phyloP scores from a whole-genome alignment of 1,140 invertebrate species.

The Linepithema humile region DNA sequence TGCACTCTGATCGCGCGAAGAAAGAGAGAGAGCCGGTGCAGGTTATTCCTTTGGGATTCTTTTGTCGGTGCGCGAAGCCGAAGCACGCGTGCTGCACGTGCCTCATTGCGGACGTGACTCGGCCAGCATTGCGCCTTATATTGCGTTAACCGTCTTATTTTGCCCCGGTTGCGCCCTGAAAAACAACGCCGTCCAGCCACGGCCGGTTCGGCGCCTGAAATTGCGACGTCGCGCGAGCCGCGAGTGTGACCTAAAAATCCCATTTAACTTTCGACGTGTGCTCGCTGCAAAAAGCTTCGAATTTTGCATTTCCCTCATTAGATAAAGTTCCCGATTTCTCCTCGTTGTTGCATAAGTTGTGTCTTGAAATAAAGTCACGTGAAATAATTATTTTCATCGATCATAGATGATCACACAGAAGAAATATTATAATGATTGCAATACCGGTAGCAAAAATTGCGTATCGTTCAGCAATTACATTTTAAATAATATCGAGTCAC shows the following conservation, averaged over 20 bases:
- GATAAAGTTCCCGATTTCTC: background rate
- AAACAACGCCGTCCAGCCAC: conserved; percentile 61
- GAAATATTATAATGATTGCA: background rate
- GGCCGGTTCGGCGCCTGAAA: conserved; percentile 48
- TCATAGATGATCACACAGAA: background rate
- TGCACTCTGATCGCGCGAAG: background rate
- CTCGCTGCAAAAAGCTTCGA: background rate
- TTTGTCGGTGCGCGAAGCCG: conserved; percentile 73
- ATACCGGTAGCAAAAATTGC: background rate
- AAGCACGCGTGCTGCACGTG: conserved; percentile 82
- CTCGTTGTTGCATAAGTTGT: background rate
- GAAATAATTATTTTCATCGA: background rate
- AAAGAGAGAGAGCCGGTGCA: background rate
- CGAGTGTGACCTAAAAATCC: conserved; percentile 63
- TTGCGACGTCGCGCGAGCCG: conserved; percentile 40
- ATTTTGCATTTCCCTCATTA: conserved; percentile 7
- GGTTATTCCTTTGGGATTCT: conserved; percentile 66
- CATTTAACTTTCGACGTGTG: conserved; percentile 43
- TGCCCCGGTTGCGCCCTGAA: conserved; percentile 62
- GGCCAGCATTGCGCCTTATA: conserved; percentile 69
- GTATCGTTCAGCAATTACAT: background rate
- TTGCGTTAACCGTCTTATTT: conserved; percentile 72
- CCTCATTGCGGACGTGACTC: conserved; percentile 79
- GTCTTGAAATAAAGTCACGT: background rate
- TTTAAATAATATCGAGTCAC: background rate